phyloP scores from a whole-genome alignment of 2,888 invertebrate genomes.

The Nezara viridula region DNA sequence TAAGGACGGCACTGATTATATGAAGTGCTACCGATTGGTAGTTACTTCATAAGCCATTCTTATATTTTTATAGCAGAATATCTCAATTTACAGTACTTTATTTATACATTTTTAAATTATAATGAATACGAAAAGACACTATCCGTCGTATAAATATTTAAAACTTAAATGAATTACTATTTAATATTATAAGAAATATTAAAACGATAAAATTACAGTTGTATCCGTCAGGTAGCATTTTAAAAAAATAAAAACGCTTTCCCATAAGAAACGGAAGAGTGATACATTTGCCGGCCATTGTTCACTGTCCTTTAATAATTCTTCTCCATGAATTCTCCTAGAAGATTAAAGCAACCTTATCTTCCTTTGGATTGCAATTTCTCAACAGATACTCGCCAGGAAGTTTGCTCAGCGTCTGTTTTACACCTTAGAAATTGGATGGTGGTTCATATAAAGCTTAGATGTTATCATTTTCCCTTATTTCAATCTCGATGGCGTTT shows the following conservation, averaged over 20 bases:
- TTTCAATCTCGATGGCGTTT: too few relatives aligned
- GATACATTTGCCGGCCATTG: background rate
- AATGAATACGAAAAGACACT: too few relatives aligned
- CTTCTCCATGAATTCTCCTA: slow-evolving; percentile 10
- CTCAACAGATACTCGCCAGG: background rate
- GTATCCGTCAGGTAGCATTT: background rate
- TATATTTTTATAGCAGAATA: too few relatives aligned
- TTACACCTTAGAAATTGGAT: background rate
- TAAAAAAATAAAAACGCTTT: background rate
- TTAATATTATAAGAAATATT: too few relatives aligned
- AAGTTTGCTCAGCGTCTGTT: background rate
- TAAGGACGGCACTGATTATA: too few relatives aligned
- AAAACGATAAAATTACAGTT: background rate
- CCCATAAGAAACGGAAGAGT: background rate
- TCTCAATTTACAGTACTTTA: too few relatives aligned
- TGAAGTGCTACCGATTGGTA: too few relatives aligned
- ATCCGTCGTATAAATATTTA: too few relatives aligned
- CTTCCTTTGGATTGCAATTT: slow-evolving; percentile 1
- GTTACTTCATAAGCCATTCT: too few relatives aligned
- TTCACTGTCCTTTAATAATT: slow-evolving; percentile 17
- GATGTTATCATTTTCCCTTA: background rate
- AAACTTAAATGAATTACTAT: too few relatives aligned
- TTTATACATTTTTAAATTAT: too few relatives aligned
- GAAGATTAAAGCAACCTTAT: slow-evolving; percentile 18
- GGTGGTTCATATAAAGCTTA: background rate